Evolutionary conservation across 2,113 vertebrate genomes (phyloP).

Genomic region (Hassar affinis): DNA sequence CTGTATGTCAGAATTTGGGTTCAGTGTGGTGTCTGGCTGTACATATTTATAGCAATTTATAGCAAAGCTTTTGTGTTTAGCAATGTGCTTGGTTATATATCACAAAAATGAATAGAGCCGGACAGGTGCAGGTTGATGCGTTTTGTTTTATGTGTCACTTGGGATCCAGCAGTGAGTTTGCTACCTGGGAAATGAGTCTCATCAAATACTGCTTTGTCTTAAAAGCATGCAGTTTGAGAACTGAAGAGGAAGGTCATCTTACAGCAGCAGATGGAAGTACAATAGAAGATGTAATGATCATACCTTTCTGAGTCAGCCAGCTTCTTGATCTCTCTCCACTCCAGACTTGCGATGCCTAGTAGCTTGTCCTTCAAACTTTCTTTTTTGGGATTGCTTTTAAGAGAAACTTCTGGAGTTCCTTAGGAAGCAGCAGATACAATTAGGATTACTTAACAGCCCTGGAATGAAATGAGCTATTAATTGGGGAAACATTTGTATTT

Average conservation of each 20-base stretch:
- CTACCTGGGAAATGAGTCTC: constrained; percentile 37
- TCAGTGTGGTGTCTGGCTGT: neutral
- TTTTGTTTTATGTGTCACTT: constrained; percentile 44
- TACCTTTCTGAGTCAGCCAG: neutral
- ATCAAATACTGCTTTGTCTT: constrained; percentile 31
- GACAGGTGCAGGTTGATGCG: constrained; percentile 32
- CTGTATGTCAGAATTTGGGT: neutral
- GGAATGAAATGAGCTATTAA: neutral
- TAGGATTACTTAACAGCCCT: neutral
- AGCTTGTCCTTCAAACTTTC: neutral
- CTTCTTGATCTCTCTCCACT: neutral
- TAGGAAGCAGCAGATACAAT: neutral
- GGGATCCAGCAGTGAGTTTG: constrained; percentile 38
- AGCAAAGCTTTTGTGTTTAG: constrained; percentile 43
- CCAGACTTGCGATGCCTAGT: neutral
- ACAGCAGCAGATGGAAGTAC: neutral
- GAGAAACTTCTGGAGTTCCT: neutral
- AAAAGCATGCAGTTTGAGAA: constrained; percentile 20
- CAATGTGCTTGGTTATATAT: constrained; percentile 39
- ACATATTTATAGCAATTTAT: neutral
- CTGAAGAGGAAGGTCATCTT: neutral
- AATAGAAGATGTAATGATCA: neutral
- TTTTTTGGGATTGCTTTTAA: neutral
- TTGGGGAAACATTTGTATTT: neutral
- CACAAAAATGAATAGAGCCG: constrained; percentile 42